Conservation (phyloP, 2,888 invertebrate genomes). For the Stictocephala bisonia region DNA sequence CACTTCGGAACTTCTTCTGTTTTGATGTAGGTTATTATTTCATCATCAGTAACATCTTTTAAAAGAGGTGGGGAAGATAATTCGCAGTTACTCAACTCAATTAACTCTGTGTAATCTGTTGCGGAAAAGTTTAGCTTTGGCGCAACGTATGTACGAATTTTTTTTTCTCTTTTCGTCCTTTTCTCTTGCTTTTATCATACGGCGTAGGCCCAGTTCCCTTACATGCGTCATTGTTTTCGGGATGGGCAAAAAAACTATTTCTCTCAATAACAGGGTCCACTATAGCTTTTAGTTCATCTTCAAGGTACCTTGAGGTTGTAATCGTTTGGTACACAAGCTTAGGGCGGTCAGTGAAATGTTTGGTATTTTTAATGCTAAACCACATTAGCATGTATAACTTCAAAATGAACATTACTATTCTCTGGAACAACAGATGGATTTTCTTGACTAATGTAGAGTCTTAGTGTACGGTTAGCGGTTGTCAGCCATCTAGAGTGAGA, state of each 20-base stretch:
- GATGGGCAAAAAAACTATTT: slow-evolving; percentile 18
- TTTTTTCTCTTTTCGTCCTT: slow-evolving; percentile 26
- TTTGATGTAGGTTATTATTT: slow-evolving; percentile 22
- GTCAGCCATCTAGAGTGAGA: slow-evolving; percentile 36
- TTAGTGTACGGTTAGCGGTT: slow-evolving; percentile 19
- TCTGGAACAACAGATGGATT: slow-evolving; percentile 2
- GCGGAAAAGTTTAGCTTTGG: slow-evolving; percentile 28
- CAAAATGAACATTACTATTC: slow-evolving; percentile 11
- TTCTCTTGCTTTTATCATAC: slow-evolving; percentile 23
- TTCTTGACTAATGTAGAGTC: slow-evolving; percentile 29
- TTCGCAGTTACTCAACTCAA: background rate
- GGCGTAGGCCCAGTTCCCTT: slow-evolving; percentile 5
- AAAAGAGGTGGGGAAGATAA: slow-evolving; percentile 19
- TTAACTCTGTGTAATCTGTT: slow-evolving; percentile 28
- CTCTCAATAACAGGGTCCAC: slow-evolving; percentile 14
- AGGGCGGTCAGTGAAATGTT: slow-evolving; percentile 19
- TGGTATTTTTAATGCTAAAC: slow-evolving; percentile 22
- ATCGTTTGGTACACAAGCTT: slow-evolving; percentile 18
- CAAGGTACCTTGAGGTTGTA: slow-evolving; percentile 26
- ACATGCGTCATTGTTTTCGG: slow-evolving; percentile 24
- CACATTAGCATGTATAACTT: slow-evolving; percentile 27
- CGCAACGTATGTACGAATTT: slow-evolving; percentile 1
- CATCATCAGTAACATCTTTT: slow-evolving; percentile 24
- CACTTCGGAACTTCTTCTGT: slow-evolving; percentile 16
- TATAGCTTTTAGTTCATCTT: slow-evolving; percentile 14